phyloP scores from a whole-genome alignment of 2,113 vertebrate species.

The Triplophysa dalaica region DNA sequence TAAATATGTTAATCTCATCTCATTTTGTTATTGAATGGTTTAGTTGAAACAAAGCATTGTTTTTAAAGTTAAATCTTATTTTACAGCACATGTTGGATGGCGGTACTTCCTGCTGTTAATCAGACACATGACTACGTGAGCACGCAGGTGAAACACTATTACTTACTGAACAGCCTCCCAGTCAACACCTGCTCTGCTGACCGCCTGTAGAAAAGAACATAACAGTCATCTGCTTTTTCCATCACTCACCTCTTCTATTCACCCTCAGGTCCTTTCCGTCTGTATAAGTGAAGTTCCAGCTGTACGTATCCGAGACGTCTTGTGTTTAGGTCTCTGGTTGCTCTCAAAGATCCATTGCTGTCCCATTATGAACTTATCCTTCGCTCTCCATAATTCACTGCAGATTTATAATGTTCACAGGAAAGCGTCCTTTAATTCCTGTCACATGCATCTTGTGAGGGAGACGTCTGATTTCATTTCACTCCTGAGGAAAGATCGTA shows the following conservation, averaged over 20 bases:
- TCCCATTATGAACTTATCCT: conserved; percentile 19
- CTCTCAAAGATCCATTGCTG: conserved; percentile 49
- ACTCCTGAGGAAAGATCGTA: no score
- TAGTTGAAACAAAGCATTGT: not conserved
- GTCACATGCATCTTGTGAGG: not conserved
- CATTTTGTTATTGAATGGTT: not conserved
- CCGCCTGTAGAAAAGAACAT: not conserved
- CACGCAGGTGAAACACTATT: conserved; percentile 26
- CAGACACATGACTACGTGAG: conserved; percentile 22
- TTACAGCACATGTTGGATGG: no score
- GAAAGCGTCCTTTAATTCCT: conserved; percentile 1
- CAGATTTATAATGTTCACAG: conserved; percentile 17
- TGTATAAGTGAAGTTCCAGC: conserved; percentile 46
- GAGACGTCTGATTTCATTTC: conserved; percentile 11
- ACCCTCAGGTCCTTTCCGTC: not conserved
- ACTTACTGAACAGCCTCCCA: conserved; percentile 19
- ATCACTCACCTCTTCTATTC: conserved; percentile 12
- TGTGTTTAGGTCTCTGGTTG: conserved; percentile 32
- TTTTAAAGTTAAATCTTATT: not conserved
- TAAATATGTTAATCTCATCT: not conserved
- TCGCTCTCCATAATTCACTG: conserved; percentile 34
- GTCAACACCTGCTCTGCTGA: conserved; percentile 40
- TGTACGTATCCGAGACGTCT: conserved; percentile 32
- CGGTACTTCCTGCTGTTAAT: conserved; percentile 19
- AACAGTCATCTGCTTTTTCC: conserved; percentile 11